A percentile compares a stretch with the other conserved stretches of the same genome.
These are phyloP conservation scores for Sebastes oblongus DNA, from an alignment of 2,797 vertebrate genomes.

Conservation along the genomic window DNA sequence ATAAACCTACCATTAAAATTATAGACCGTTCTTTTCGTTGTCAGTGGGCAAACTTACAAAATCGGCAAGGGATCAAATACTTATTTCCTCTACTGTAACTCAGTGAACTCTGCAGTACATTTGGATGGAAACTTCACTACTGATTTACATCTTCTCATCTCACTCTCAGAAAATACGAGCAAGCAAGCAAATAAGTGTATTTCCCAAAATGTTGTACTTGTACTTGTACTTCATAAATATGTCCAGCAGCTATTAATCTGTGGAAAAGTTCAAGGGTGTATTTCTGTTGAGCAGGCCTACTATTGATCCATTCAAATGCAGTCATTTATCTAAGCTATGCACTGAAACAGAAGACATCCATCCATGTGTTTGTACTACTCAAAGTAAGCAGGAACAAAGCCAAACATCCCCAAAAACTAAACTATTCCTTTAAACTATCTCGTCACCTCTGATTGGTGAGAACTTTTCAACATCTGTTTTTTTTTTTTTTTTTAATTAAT, in stretches of 20 bases:
- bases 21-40: too few relatives aligned
- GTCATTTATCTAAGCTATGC: neutral
- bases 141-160: neutral
- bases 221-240: neutral
- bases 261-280: neutral
- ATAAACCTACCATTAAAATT: too few relatives aligned
- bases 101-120: neutral
- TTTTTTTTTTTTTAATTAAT: neutral
- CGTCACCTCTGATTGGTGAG: neutral
- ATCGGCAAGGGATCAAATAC: too few relatives aligned
- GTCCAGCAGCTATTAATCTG: neutral
- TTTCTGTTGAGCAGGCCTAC: neutral
- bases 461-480: neutral
- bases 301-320: neutral
- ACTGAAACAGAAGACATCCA: neutral
- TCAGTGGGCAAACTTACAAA: too few relatives aligned
- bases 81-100: too few relatives aligned
- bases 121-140: neutral
- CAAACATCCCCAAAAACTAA: neutral
- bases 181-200: neutral
- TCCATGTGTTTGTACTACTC: neutral
- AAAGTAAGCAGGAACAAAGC: neutral
- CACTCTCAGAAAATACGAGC: neutral
- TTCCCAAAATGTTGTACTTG: neutral
- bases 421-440: neutral